These are phyloP conservation scores for Limnephilus auricula DNA, from an alignment of 2,888 invertebrate species.

Conservation along the genomic window DNA sequence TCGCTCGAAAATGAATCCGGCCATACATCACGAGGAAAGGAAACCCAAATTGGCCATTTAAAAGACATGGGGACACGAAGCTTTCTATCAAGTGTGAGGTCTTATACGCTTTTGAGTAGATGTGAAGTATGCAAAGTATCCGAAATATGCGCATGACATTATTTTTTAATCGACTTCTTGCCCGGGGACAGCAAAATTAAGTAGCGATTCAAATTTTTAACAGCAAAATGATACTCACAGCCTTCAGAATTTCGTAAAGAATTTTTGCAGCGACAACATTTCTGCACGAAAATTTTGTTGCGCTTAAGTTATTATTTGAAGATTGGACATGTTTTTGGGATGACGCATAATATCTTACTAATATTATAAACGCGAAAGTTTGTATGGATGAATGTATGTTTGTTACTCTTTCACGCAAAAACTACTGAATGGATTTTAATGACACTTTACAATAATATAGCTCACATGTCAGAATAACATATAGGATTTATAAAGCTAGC, in stretches of 20 bases:
- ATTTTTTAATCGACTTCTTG: not conserved
- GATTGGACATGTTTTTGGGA: not conserved
- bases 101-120: not conserved
- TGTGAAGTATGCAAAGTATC: not conserved
- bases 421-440: too few species aligned
- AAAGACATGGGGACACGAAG: constrained; percentile 33
- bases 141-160: not conserved
- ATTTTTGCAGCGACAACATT: not conserved
- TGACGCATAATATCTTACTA: too few species aligned
- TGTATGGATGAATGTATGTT: too few species aligned
- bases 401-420: too few species aligned
- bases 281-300: not conserved
- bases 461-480: too few species aligned
- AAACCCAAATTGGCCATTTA: constrained; percentile 63
- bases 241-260: not conserved
- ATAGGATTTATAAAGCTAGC: too few species aligned
- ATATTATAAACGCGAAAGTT: too few species aligned
- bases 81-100: not conserved
- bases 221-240: not conserved
- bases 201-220: too few species aligned
- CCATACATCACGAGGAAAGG: constrained; percentile 57
- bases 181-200: not conserved
- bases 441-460: too few species aligned
- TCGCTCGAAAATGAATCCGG: constrained; percentile 64
- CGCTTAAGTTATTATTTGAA: not conserved